These are phyloP conservation scores for Spilosoma lubricipeda DNA, from an alignment of 2,888 invertebrate genomes.

Conservation along the genomic window DNA sequence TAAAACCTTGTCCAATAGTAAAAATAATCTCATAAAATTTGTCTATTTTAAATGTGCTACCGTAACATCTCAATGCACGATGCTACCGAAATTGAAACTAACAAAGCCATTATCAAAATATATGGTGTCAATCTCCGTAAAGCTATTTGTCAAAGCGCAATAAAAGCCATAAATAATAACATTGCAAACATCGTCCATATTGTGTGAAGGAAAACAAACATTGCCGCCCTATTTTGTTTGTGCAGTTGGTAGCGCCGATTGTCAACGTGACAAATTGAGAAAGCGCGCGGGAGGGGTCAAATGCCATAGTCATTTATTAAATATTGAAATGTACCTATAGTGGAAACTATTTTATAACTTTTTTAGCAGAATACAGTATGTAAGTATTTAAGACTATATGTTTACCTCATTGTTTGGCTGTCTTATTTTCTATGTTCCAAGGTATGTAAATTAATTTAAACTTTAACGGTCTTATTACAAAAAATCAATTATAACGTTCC, in stretches of 20 bases:
- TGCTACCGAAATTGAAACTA: conserved; percentile 23
- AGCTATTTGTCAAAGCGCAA: conserved; percentile 73
- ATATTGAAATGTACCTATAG: conserved; percentile 24
- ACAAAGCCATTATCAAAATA: conserved; percentile 41
- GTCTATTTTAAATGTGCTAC: conserved; percentile 1
- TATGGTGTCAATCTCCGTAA: conserved; percentile 71
- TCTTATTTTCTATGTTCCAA: too few relatives aligned
- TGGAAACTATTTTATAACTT: conserved; percentile 17
- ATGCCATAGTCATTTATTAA: conserved; percentile 43
- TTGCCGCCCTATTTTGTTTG: conserved; percentile 78
- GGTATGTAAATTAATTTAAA: too few relatives aligned
- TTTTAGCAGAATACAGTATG: conserved; percentile 14
- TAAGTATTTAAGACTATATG: background rate
- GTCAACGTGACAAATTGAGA: conserved; percentile 70
- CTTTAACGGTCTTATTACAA: too few relatives aligned
- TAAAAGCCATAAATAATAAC: conserved; percentile 77
- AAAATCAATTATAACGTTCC: too few relatives aligned
- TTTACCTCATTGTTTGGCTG: too few relatives aligned
- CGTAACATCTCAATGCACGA: conserved; percentile 20
- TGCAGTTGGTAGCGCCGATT: conserved; percentile 75
- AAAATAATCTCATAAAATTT: background rate
- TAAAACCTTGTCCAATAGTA: background rate
- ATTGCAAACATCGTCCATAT: conserved; percentile 71
- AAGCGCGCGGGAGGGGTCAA: conserved; percentile 55
- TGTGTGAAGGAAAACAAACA: conserved; percentile 75